Base-by-base conservation (phyloP, 2,888 invertebrate genomes). In the Andrena marginata region DNA sequence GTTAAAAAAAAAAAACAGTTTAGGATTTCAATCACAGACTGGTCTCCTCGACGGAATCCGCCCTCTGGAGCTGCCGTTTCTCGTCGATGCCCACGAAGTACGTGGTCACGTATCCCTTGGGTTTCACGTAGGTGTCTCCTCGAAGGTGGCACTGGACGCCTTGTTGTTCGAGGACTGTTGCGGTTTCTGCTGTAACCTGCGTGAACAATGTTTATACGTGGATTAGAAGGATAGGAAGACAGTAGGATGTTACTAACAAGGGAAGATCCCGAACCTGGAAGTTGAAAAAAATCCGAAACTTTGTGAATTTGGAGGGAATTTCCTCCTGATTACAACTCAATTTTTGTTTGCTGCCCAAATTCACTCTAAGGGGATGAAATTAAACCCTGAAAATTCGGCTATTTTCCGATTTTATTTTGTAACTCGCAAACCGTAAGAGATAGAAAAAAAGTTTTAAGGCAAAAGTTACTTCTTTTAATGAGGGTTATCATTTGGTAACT, bases 91-190 rank as follows among this genome's bases (percentile, higher is more conserved):
- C 96, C 8, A 97, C 96, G 89, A 96, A 97, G 92, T 97, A 97
- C 3, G 97, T 97, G 85, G 96, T 96, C 23, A 97, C 95, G 26
- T 95, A 95, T 67, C 95, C 95, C 78, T 96, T 96, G 0, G 97
- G 97, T 94, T 97, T 97, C 0, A 97, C 97, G 87, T 94, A 95
- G 0, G 96, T 97, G 87, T 96, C 95, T 1, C 97, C 97, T 31
- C 97, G 95, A 87, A 95, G 96, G 71, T 96, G 95, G 84, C 97
- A 97, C 42, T 95, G 94, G 78, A 97, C 96, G 59, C 96, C 96
- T 87, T 96, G 96, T 84, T 96, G 95, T 71, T 96, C 95, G 77
- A 97, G 94, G 64, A 97, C 95, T 7, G 95, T 92, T 0, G 97
- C 97, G 0, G 97, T 97, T 70, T 96, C 96, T 92, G 96, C 96